Conservation (phyloP, 2,888 invertebrate genomes). For the Abrostola tripartita region DNA sequence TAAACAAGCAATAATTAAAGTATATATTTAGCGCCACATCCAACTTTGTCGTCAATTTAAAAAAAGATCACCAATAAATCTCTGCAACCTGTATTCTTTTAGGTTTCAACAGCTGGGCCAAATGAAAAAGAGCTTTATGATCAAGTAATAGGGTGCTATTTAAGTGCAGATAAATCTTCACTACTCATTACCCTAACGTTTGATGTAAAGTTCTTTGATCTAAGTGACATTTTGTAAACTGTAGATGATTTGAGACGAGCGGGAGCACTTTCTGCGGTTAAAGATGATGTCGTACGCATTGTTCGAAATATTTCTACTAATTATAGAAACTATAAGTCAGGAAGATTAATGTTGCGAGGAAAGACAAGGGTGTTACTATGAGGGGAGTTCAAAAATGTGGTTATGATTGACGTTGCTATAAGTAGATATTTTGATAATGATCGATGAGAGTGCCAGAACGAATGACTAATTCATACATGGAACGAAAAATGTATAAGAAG, state of each 20-base stretch:
- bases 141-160: conserved; percentile 50
- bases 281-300: conserved; percentile 70
- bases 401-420: conserved; percentile 64
- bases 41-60: conserved; percentile 80
- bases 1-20: conserved; percentile 74
- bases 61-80: conserved; percentile 71
- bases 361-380: conserved; percentile 67
- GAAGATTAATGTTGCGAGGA: conserved; percentile 75
- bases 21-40: conserved; percentile 69
- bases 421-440: conserved; percentile 59
- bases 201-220: conserved; percentile 84
- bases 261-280: conserved; percentile 71
- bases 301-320: conserved; percentile 72
- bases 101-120: conserved; percentile 41
- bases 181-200: conserved; percentile 73
- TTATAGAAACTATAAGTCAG: conserved; percentile 73
- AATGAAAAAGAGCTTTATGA: conserved; percentile 62
- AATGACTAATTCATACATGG: conserved; percentile 40
- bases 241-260: conserved; percentile 78
- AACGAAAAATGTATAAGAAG: too few relatives aligned
- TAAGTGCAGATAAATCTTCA: conserved; percentile 62
- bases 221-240: conserved; percentile 83
- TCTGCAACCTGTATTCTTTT: conserved; percentile 57
- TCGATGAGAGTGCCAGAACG: conserved; percentile 58
- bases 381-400: conserved; percentile 59